Conservation (phyloP, 2,113 vertebrate genomes). For the Calypte anna region DNA sequence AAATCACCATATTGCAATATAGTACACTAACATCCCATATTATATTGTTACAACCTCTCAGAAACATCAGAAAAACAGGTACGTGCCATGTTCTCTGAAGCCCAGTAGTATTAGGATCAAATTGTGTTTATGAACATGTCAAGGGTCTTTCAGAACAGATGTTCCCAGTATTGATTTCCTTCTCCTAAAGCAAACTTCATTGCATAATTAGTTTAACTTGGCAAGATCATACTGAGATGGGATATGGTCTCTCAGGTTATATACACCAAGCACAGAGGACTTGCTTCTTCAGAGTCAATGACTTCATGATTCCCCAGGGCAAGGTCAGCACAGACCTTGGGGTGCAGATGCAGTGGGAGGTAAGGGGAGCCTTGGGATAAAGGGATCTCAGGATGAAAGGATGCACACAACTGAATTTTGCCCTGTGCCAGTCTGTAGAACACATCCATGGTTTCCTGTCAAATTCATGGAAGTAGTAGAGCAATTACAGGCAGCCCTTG, state of each 20-base stretch:
- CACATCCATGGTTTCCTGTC: background rate
- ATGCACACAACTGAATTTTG: background rate
- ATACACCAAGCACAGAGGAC: background rate
- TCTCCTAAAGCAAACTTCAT: background rate
- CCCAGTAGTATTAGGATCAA: background rate
- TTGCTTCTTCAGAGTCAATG: background rate
- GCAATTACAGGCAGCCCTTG: background rate
- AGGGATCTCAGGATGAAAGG: background rate
- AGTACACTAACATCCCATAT: background rate
- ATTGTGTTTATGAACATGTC: background rate
- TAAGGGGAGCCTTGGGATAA: background rate
- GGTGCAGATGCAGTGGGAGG: background rate
- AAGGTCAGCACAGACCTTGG: background rate
- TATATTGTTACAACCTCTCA: background rate
- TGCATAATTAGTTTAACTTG: background rate
- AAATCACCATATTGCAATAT: background rate
- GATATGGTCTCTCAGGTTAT: background rate
- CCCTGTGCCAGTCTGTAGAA: background rate
- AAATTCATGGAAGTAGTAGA: background rate
- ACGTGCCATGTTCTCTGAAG: background rate
- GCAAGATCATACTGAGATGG: background rate
- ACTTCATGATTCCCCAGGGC: background rate
- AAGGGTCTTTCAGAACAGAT: background rate
- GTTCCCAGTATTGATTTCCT: background rate
- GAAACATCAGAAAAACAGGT: background rate